Percentiles rank a stretch among this genome's conserved stretches.
phyloP scores from a whole-genome alignment of 2,113 vertebrate species.

The Cryptotis parvus region DNA sequence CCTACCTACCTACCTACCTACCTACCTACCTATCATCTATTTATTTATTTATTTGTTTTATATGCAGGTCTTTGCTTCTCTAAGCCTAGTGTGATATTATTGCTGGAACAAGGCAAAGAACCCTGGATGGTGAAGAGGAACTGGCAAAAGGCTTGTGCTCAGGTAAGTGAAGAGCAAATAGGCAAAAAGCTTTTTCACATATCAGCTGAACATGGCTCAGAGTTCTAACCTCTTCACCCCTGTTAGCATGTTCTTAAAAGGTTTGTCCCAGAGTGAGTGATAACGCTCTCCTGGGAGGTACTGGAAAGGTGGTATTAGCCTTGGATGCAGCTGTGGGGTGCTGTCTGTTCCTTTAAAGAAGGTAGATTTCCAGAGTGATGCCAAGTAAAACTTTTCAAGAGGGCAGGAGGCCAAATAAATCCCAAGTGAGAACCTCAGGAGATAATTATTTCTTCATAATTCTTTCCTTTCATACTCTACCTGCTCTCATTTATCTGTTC shows the following conservation, averaged over 20 bases:
- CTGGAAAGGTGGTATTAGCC: too few species aligned
- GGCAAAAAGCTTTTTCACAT: not conserved
- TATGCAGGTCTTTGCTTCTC: conserved; percentile 78
- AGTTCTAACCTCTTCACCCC: not conserved
- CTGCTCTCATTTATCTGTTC: not conserved
- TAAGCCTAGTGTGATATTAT: conserved; percentile 75
- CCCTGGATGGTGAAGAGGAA: conserved; percentile 73
- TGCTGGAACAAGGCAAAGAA: conserved; percentile 75
- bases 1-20: too few species aligned
- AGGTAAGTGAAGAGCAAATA: conserved; percentile 72
- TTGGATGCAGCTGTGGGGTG: too few species aligned
- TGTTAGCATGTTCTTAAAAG: not conserved
- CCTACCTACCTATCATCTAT: too few species aligned
- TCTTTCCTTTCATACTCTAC: not conserved
- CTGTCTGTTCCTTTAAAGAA: too few species aligned
- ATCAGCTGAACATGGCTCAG: not conserved
- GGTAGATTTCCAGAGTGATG: too few species aligned
- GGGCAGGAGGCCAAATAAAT: too few species aligned
- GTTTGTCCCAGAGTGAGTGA: too few species aligned
- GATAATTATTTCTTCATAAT: not conserved
- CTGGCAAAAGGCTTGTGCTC: conserved; percentile 39
- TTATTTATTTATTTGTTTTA: too few species aligned
- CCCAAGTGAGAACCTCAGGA: not conserved
- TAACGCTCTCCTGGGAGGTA: too few species aligned
- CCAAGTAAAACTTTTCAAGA: too few species aligned